A percentile compares a stretch with the other conserved stretches of the same genome.
phyloP scores from a whole-genome alignment of 2,888 invertebrate genomes.

The Heliconius sara region DNA sequence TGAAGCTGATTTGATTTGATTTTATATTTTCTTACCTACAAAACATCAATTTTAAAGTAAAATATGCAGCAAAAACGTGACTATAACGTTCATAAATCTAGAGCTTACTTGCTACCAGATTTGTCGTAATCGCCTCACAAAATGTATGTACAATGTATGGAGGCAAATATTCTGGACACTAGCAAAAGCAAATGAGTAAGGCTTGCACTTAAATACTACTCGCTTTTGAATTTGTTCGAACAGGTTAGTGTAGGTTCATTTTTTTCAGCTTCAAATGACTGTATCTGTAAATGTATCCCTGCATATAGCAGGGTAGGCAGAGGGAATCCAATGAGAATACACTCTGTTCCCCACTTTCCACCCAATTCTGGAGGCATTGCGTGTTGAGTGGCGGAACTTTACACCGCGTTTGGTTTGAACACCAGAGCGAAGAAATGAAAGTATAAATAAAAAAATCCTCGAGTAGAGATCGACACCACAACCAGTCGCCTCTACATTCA shows the following conservation, averaged over 20 bases:
- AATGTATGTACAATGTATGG: slow-evolving; percentile 2
- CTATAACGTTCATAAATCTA: slow-evolving; percentile 21
- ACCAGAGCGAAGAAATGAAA: too few relatives aligned
- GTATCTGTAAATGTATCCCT: not conserved
- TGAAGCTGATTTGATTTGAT: too few relatives aligned
- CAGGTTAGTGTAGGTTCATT: not conserved
- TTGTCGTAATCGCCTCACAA: slow-evolving; percentile 17
- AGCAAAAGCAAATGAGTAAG: slow-evolving; percentile 6
- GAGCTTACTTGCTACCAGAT: slow-evolving; percentile 13
- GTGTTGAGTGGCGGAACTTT: too few relatives aligned
- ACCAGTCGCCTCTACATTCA: too few relatives aligned
- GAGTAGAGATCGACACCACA: too few relatives aligned
- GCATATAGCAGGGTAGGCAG: not conserved
- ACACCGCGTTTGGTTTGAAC: too few relatives aligned
- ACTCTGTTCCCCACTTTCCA: too few relatives aligned
- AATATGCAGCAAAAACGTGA: slow-evolving; percentile 8
- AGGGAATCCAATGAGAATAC: not conserved
- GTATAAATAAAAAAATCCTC: too few relatives aligned
- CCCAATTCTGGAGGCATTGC: too few relatives aligned
- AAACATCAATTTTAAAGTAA: not conserved
- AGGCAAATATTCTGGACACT: slow-evolving; percentile 19
- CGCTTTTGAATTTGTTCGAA: not conserved
- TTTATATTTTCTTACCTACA: not conserved
- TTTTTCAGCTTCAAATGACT: not conserved
- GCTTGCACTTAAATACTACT: not conserved